These are phyloP conservation scores for Macrotrachela quadricornifera DNA, from an alignment of 1,140 invertebrate genomes.

Conservation along the genomic window DNA sequence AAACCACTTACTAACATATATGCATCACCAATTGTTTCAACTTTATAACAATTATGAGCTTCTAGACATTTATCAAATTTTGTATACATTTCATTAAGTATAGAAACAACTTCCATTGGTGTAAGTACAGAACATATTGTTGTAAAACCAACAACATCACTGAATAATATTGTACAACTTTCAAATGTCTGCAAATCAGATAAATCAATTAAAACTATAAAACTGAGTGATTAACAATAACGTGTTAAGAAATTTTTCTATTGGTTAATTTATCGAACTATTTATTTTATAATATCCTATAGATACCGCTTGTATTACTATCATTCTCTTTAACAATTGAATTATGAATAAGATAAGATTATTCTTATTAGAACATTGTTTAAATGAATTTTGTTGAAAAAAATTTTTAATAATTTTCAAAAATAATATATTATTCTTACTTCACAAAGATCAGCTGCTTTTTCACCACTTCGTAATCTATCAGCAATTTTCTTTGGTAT, in stretches of 20 bases:
- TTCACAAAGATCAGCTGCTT: constrained; percentile 79
- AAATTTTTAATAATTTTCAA: too few relatives aligned
- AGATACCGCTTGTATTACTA: too few relatives aligned
- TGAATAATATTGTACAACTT: constrained; percentile 77
- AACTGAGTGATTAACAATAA: too few relatives aligned
- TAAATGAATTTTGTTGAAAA: too few relatives aligned
- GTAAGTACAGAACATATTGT: constrained; percentile 79
- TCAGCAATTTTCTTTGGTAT: constrained; percentile 82
- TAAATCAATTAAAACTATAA: neutral
- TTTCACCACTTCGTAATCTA: constrained; percentile 62
- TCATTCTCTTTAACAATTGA: too few relatives aligned
- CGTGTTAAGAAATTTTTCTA: too few relatives aligned
- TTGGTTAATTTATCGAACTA: too few relatives aligned
- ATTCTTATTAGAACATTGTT: too few relatives aligned
- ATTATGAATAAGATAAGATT: too few relatives aligned
- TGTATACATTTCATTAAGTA: constrained; percentile 51
- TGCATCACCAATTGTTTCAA: constrained; percentile 85
- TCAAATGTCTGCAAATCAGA: constrained; percentile 81
- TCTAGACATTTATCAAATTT: constrained; percentile 52
- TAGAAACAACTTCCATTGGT: constrained; percentile 83
- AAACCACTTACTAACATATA: constrained; percentile 55
- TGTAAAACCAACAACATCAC: constrained; percentile 85
- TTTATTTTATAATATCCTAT: too few relatives aligned
- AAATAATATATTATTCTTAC: constrained; percentile 35
- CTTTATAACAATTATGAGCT: constrained; percentile 76